These are phyloP conservation scores for Xylophagus ater DNA, from an alignment of 2,888 invertebrate species.

Conservation along the genomic window DNA sequence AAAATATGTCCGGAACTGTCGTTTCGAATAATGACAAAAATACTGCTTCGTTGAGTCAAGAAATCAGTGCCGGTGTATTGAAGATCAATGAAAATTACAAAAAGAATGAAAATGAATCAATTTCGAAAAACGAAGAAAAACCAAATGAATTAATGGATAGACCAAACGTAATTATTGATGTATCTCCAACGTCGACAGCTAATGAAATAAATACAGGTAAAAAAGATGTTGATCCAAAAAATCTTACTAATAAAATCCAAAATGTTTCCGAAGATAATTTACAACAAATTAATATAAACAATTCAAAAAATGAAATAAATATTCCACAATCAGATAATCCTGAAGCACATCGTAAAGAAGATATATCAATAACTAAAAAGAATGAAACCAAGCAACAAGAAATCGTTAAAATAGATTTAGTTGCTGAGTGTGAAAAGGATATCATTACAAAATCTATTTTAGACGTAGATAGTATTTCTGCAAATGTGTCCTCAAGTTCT, in stretches of 20 bases:
- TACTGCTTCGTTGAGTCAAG: too few relatives aligned
- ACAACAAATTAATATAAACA: too few relatives aligned
- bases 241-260: conserved; percentile 20
- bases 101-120: conserved; percentile 2
- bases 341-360: too few relatives aligned
- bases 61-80: conserved; percentile 17
- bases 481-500: conserved; percentile 1
- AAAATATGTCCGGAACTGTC: too few relatives aligned
- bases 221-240: conserved; percentile 30
- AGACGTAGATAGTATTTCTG: neutral
- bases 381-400: neutral
- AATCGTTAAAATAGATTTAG: conserved; percentile 13
- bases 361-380: too few relatives aligned
- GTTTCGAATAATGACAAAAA: too few relatives aligned
- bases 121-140: neutral
- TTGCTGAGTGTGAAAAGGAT: conserved; percentile 9
- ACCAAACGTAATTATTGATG: conserved; percentile 21
- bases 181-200: conserved; percentile 13
- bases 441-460: too few relatives aligned
- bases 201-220: conserved; percentile 16
- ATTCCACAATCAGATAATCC: too few relatives aligned
- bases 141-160: conserved; percentile 6
- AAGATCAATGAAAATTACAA: conserved; percentile 19
- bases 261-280: neutral
- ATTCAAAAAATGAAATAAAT: conserved; percentile 4